Conservation (phyloP, 2,797 vertebrate species). For the Myotis planiceps region DNA sequence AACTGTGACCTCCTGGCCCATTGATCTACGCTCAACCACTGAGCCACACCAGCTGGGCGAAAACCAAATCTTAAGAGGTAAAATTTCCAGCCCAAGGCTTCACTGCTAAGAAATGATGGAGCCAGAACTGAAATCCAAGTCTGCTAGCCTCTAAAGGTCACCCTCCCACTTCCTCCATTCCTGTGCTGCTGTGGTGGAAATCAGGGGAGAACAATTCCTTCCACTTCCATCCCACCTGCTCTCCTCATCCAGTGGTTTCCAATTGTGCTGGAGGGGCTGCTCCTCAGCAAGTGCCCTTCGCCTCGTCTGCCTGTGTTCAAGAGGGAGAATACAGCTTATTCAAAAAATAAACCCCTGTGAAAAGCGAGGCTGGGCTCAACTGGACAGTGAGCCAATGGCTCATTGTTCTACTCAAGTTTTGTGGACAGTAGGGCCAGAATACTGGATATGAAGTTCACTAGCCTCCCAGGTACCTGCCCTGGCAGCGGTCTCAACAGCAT, state of each 20-base stretch:
- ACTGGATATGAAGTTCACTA: neutral
- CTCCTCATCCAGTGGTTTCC: neutral
- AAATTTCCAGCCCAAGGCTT: neutral
- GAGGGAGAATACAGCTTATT: neutral
- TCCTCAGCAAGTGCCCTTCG: neutral
- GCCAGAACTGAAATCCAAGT: neutral
- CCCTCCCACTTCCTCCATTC: neutral
- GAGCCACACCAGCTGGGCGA: too few relatives aligned
- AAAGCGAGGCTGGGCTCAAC: neutral
- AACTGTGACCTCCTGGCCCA: neutral
- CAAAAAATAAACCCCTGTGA: neutral
- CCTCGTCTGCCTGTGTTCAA: too few relatives aligned
- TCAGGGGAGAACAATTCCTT: neutral
- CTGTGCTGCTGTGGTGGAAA: neutral
- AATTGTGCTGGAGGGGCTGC: neutral
- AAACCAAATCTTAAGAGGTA: neutral
- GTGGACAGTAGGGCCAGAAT: neutral
- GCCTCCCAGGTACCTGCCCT: neutral
- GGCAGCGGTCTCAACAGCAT: neutral
- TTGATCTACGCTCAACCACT: neutral
- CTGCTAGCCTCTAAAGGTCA: neutral
- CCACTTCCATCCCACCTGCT: fast-evolving
- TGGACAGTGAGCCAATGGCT: fast-evolving
- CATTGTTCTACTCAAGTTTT: neutral
- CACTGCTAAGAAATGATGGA: neutral